Conservation (phyloP, 2,888 invertebrate genomes). For the Plusia festucae region DNA sequence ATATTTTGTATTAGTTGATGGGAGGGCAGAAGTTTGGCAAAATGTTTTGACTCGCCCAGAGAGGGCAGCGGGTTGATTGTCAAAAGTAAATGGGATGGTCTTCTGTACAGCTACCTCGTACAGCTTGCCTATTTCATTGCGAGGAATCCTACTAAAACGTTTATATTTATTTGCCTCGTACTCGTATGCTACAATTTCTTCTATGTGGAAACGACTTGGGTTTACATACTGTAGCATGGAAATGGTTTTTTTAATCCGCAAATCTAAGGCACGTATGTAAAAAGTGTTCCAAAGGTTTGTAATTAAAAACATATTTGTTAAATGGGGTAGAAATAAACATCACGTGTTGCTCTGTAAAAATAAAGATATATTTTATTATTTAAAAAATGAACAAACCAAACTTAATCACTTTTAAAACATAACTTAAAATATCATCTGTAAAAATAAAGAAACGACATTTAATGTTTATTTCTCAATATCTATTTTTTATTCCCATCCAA, state of each 20-base stretch:
- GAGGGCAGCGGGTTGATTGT: conserved; percentile 71
- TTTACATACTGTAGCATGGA: background rate
- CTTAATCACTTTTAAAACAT: no score
- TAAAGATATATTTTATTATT: no score
- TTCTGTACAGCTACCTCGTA: conserved; percentile 30
- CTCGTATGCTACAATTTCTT: background rate
- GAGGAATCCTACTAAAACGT: conserved; percentile 5
- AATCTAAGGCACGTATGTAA: background rate
- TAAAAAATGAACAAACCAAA: no score
- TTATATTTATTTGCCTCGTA: conserved; percentile 3
- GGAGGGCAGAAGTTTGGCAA: conserved; percentile 78
- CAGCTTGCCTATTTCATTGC: background rate
- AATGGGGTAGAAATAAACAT: no score
- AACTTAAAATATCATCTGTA: no score
- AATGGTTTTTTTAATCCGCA: background rate
- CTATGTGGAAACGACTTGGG: background rate
- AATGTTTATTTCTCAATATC: no score
- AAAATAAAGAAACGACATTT: no score
- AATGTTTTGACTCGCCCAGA: conserved; percentile 76
- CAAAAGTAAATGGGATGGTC: conserved; percentile 68
- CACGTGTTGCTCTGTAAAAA: no score
- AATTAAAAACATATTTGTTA: no score
- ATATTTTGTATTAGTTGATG: conserved; percentile 80
- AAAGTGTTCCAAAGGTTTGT: no score
- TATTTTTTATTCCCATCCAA: no score